A percentile compares a stretch with the other conserved stretches of the same genome.
Evolutionary conservation across 2,797 vertebrate genomes (phyloP).

Genomic region (Paramormyrops hopkinsi): DNA sequence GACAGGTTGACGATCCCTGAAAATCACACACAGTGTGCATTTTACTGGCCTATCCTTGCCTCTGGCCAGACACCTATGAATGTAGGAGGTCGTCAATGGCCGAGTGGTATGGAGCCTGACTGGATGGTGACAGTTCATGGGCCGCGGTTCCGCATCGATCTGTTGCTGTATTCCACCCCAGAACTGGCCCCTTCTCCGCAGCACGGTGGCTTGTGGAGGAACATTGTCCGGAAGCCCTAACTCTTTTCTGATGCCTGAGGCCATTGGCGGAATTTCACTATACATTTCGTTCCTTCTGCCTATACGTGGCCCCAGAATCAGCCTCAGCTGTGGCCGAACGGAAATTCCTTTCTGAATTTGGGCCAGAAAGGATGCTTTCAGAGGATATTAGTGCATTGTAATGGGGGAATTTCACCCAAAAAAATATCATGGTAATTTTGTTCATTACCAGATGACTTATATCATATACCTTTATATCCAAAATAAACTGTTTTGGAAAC

Average conservation of each 20-base stretch:
- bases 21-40: background rate
- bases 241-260: background rate
- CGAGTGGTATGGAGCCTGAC: background rate
- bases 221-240: background rate
- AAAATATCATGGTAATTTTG: background rate
- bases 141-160: background rate
- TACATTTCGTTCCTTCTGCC: background rate
- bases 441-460: background rate
- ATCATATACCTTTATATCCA: background rate
- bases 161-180: background rate
- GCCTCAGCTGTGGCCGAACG: background rate
- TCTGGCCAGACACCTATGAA: background rate
- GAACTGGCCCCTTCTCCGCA: background rate
- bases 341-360: background rate
- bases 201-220: background rate
- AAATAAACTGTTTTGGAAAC: background rate
- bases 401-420: background rate
- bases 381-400: background rate
- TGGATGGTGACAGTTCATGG: background rate
- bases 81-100: background rate
- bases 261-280: background rate
- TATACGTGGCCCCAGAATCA: background rate
- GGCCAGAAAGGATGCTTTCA: background rate
- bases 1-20: background rate
- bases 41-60: slow-evolving; percentile 5